phyloP scores from a whole-genome alignment of 2,888 invertebrate species.

The Pandemis heparana region DNA sequence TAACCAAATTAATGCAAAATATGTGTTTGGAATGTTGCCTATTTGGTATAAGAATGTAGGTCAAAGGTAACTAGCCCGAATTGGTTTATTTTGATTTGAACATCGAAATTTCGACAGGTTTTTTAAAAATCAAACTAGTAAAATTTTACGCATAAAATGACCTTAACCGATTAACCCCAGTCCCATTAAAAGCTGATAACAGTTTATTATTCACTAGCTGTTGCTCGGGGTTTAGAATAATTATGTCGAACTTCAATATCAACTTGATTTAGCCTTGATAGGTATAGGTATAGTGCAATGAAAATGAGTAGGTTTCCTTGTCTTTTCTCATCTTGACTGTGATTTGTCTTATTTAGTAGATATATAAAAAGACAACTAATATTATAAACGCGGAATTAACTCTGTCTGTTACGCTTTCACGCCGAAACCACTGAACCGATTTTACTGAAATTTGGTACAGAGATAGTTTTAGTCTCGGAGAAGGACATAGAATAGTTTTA shows the following conservation, averaged over 20 bases:
- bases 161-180: neutral
- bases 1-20: neutral
- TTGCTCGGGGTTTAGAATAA: too few relatives aligned
- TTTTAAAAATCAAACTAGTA: neutral
- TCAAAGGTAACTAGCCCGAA: neutral
- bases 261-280: neutral
- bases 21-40: neutral
- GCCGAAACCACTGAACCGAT: too few relatives aligned
- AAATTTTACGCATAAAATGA: neutral
- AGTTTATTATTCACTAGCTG: neutral
- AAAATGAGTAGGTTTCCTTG: too few relatives aligned
- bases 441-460: too few relatives aligned
- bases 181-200: neutral
- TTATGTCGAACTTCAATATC: neutral
- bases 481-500: too few relatives aligned
- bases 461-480: too few relatives aligned
- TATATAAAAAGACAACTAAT: too few relatives aligned
- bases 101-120: neutral
- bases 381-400: too few relatives aligned
- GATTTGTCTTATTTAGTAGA: too few relatives aligned
- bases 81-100: neutral
- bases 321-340: too few relatives aligned
- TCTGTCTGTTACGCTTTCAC: too few relatives aligned
- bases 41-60: neutral
- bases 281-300: neutral